Evolutionary conservation across 2,113 vertebrate species (phyloP).

Genomic region (Alligator sinensis): DNA sequence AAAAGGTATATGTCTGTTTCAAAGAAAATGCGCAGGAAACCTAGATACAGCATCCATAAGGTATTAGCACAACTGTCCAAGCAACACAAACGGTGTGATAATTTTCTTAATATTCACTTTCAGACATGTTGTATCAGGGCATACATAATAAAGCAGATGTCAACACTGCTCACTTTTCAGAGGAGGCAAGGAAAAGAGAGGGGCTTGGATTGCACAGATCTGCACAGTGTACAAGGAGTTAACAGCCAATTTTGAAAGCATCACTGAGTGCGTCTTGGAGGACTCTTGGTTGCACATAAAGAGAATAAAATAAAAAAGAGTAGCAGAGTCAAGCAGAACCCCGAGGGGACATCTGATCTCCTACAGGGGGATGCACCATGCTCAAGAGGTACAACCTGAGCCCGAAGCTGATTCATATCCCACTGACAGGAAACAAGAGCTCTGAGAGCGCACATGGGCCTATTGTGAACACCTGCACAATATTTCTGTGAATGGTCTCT

Average conservation of each 20-base stretch:
- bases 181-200: neutral
- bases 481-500: accelerated
- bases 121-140: too few relatives aligned
- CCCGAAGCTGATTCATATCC: neutral
- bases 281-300: neutral
- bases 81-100: too few relatives aligned
- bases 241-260: neutral
- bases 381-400: neutral
- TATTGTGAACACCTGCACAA: neutral
- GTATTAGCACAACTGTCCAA: too few relatives aligned
- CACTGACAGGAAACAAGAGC: neutral
- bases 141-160: neutral
- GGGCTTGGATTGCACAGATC: neutral
- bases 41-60: too few relatives aligned
- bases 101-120: too few relatives aligned
- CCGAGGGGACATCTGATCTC: neutral
- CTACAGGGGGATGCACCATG: neutral
- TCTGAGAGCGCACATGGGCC: neutral
- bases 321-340: neutral
- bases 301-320: neutral
- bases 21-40: too few relatives aligned
- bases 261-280: neutral
- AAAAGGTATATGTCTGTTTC: too few relatives aligned
- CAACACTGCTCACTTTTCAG: neutral
- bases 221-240: neutral